Evolutionary conservation across 1,140 invertebrate species (phyloP).

Genomic region (Solenopsis fugax): DNA sequence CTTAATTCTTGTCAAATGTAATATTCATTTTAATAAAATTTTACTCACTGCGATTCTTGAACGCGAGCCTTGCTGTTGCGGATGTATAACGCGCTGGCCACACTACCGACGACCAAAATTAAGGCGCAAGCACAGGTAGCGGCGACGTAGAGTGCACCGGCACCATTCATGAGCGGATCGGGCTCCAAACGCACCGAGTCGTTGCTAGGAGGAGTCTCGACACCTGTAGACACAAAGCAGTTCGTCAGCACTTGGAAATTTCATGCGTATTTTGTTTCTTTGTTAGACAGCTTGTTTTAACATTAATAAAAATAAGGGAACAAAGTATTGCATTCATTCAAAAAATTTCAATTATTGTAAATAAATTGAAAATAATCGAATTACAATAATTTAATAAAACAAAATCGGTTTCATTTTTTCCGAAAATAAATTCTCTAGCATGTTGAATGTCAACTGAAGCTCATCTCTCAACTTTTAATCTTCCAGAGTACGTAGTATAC

Average conservation of each 20-base stretch:
- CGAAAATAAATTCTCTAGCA: not conserved
- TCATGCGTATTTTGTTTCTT: not conserved
- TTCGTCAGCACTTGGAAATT: not conserved
- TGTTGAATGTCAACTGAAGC: not conserved
- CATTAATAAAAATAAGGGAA: not conserved
- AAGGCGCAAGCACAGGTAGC: constrained; percentile 93
- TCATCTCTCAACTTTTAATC: not conserved
- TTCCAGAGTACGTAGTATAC: not conserved
- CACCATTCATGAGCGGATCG: constrained; percentile 88
- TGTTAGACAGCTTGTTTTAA: not conserved
- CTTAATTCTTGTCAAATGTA: constrained; percentile 1
- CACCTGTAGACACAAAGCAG: constrained; percentile 81
- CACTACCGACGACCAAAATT: constrained; percentile 91
- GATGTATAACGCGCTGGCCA: constrained; percentile 92
- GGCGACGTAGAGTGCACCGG: constrained; percentile 92
- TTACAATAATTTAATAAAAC: not conserved
- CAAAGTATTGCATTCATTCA: not conserved
- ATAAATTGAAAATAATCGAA: not conserved
- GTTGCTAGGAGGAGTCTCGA: constrained; percentile 88
- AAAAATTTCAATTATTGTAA: not conserved
- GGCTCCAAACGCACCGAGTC: constrained; percentile 89
- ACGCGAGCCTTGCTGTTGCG: constrained; percentile 92
- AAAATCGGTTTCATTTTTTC: not conserved
- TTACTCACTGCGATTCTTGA: constrained; percentile 92
- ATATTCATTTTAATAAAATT: not conserved